A percentile compares a stretch with the other conserved stretches of the same genome.
Evolutionary conservation across 2,888 invertebrate species (phyloP).

Genomic region (Suillia variegata): DNA sequence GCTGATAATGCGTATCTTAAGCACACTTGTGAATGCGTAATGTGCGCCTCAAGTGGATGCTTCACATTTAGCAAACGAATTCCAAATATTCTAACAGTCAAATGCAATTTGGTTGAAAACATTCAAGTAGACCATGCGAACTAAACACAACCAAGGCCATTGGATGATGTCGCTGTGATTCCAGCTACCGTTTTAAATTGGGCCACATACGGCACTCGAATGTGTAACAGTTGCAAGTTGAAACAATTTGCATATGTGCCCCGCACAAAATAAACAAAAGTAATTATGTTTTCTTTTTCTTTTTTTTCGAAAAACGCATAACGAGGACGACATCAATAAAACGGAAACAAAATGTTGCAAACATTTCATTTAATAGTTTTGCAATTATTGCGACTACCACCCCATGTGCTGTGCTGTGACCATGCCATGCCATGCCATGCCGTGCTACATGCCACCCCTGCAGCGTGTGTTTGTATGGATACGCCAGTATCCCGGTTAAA

Average conservation of each 20-base stretch:
- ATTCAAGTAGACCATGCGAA: no score
- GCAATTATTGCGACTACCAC: conserved; percentile 8
- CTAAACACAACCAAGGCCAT: no score
- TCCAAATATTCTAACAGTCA: conserved; percentile 46
- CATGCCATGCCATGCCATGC: background rate
- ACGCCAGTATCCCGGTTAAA: background rate
- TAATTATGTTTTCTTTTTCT: conserved; percentile 41
- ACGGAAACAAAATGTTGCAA: background rate
- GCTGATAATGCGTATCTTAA: conserved; percentile 35
- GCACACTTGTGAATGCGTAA: conserved; percentile 38
- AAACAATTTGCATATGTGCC: background rate
- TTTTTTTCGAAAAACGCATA: background rate
- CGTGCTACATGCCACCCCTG: no score
- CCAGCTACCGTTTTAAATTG: background rate
- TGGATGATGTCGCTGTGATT: no score
- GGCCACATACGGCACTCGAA: background rate
- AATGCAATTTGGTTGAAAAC: conserved; percentile 40
- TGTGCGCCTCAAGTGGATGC: conserved; percentile 15
- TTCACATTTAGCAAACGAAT: conserved; percentile 4
- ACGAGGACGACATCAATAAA: no score
- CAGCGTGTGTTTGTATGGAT: background rate
- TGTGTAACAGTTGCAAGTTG: no score
- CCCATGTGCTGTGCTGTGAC: background rate
- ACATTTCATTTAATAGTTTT: conserved; percentile 13
- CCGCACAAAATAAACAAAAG: conserved; percentile 39